Conservation (phyloP, 1,140 invertebrate species). For the Caenorhabditis elegans region DNA sequence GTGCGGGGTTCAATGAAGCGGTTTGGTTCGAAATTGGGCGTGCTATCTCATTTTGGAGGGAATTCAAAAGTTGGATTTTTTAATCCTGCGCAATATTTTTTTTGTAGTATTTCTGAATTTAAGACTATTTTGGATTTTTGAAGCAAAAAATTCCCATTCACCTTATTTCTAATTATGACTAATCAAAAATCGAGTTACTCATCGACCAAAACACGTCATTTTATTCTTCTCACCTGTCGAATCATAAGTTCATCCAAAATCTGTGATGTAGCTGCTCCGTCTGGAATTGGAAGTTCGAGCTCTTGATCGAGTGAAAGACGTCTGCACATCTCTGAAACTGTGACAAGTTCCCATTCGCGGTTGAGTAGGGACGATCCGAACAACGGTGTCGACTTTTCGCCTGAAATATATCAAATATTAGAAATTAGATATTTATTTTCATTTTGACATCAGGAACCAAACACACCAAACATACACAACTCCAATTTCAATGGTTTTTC, state of each 20-base stretch:
- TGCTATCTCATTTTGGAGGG: too few relatives aligned
- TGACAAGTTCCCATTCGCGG: constrained; percentile 68
- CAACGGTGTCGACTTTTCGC: constrained; percentile 41
- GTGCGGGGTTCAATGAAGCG: too few relatives aligned
- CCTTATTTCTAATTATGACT: too few relatives aligned
- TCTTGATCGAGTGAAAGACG: constrained; percentile 63
- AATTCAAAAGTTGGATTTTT: too few relatives aligned
- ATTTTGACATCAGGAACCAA: not conserved
- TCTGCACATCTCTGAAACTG: constrained; percentile 67
- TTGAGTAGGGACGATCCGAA: constrained; percentile 51
- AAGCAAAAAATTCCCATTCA: too few relatives aligned
- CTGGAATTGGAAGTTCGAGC: constrained; percentile 61
- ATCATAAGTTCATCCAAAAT: constrained; percentile 66
- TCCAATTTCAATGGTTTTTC: not conserved
- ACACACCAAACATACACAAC: not conserved
- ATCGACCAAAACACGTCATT: too few relatives aligned
- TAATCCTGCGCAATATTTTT: too few relatives aligned
- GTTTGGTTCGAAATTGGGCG: too few relatives aligned
- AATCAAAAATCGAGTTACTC: too few relatives aligned
- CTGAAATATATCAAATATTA: constrained; percentile 34
- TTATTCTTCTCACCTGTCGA: constrained; percentile 55
- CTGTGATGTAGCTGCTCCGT: constrained; percentile 58
- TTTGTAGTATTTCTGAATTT: too few relatives aligned
- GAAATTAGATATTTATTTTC: not conserved
- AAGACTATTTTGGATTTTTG: too few relatives aligned